These are phyloP conservation scores for Scaptomyza pallida DNA, from an alignment of 1,140 invertebrate genomes.

Conservation along the genomic window DNA sequence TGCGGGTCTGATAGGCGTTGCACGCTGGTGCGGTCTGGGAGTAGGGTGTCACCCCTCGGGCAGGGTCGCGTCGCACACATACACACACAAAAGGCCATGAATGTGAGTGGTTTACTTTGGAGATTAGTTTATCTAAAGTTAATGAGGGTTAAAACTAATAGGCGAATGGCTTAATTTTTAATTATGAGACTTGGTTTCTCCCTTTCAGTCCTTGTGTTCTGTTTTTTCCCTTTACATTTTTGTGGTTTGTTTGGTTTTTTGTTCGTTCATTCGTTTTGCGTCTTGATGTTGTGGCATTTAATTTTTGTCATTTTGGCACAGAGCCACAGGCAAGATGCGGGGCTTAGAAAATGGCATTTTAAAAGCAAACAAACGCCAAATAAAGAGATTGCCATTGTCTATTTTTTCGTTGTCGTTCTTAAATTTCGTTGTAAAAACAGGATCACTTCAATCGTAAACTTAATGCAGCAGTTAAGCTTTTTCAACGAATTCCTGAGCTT, in stretches of 20 bases:
- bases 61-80: constrained; percentile 56
- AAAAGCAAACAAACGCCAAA: constrained; percentile 48
- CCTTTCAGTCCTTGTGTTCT: constrained; percentile 34
- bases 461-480: constrained; percentile 15
- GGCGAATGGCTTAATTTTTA: constrained; percentile 83
- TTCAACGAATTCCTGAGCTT: not conserved
- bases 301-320: constrained; percentile 64
- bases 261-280: constrained; percentile 26
- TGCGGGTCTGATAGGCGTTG: constrained; percentile 52
- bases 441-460: constrained; percentile 6
- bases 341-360: constrained; percentile 59
- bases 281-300: constrained; percentile 63
- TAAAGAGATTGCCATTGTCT: constrained; percentile 47
- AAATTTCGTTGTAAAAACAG: constrained; percentile 13
- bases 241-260: constrained; percentile 38
- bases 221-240: constrained; percentile 43
- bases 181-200: constrained; percentile 76
- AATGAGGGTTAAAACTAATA: constrained; percentile 83
- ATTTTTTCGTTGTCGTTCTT: constrained; percentile 3
- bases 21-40: not conserved
- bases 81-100: constrained; percentile 52
- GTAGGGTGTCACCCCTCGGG: constrained; percentile 42
- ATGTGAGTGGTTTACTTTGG: constrained; percentile 80
- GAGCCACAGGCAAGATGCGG: constrained; percentile 55
- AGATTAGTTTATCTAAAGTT: constrained; percentile 83